Base-by-base conservation (phyloP, 2,113 vertebrate species). In the Corvus cornix region DNA sequence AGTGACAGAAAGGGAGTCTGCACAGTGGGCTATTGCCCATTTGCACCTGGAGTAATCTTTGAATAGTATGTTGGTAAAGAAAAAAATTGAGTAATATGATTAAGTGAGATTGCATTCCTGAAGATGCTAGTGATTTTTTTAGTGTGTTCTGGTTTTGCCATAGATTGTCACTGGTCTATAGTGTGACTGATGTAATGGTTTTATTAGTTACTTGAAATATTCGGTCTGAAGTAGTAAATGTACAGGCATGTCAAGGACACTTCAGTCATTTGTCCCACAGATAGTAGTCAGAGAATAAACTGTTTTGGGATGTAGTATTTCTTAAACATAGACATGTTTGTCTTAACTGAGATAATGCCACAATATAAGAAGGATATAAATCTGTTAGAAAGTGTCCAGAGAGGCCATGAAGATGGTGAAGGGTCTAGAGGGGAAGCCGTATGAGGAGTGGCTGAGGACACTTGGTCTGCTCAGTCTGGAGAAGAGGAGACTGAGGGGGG, bases 91-190 rank as follows among this genome's bases (percentile, higher is more conserved):
- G 17, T 62, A 22, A 31, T 37, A 43, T 12, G 20, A 68, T 64
- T 52, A 72, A 85, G 46, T 88, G 81, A 84, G 56, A 90, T 68
- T 43, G 23, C 6, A 31, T 80, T 96, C n/a, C 51, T 60, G 63
- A 69, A 60, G 31, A 66, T 62, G 24, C 4, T 43, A 24, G 23
- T 64, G 84, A 37, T 58, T 59, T 79, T 75, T 51, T 39, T 23
- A 62, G 48, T 62, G 17, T 69, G 18, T 56, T 85, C 20, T 64
- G 20, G 10, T 64, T 90, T 93, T 90, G 35, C 27, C 7, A 3
- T 72, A 52, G 44, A 17, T 63, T 84, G 21, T 85, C 49, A 43
- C 33, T 79, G 30, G 12, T 11, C 43, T 44, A 31, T 39, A 41
- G 28, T 31, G 26, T 90, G 67, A 87, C 46, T 82, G 41, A 55